Evolutionary conservation across 2,797 vertebrate species (phyloP).

Genomic region (Thunnus albacares): DNA sequence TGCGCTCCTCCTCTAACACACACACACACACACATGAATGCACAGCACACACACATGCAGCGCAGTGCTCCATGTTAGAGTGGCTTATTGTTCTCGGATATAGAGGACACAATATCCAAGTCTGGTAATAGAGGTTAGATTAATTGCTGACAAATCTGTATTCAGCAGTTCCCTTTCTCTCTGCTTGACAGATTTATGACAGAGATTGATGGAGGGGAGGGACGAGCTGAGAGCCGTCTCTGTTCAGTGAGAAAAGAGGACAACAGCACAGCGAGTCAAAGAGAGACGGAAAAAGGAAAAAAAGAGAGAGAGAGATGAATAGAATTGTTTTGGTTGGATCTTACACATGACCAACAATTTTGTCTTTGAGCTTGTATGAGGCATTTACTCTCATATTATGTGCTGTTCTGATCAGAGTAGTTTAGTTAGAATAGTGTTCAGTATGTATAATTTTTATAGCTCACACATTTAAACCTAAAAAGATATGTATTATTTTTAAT

Average conservation of each 20-base stretch:
- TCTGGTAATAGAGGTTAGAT: constrained; percentile 87
- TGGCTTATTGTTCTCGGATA: constrained; percentile 79
- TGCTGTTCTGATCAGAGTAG: neutral
- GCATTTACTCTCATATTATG: neutral
- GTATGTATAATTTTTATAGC: neutral
- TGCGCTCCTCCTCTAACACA: neutral
- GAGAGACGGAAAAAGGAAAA: constrained; percentile 36
- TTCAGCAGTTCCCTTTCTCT: constrained; percentile 87
- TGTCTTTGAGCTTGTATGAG: constrained; percentile 32
- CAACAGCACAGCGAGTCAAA: constrained; percentile 65
- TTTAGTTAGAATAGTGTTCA: neutral
- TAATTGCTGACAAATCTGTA: constrained; percentile 88
- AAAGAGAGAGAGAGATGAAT: constrained; percentile 24
- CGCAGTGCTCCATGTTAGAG: constrained; percentile 64
- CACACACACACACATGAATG: constrained; percentile 27
- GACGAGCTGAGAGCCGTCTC: constrained; percentile 65
- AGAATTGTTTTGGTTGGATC: constrained; percentile 39
- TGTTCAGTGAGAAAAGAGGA: constrained; percentile 70
- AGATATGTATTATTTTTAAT: neutral
- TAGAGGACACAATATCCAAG: constrained; percentile 80
- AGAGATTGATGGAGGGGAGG: constrained; percentile 88
- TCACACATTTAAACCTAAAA: neutral
- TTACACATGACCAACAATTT: constrained; percentile 21
- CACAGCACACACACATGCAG: constrained; percentile 57
- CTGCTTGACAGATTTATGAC: constrained; percentile 85